Evolutionary conservation across 2,113 vertebrate genomes (phyloP), one percentile per base, ranked within the genome.

Genomic region (Amblyornis subalaris): DNA sequence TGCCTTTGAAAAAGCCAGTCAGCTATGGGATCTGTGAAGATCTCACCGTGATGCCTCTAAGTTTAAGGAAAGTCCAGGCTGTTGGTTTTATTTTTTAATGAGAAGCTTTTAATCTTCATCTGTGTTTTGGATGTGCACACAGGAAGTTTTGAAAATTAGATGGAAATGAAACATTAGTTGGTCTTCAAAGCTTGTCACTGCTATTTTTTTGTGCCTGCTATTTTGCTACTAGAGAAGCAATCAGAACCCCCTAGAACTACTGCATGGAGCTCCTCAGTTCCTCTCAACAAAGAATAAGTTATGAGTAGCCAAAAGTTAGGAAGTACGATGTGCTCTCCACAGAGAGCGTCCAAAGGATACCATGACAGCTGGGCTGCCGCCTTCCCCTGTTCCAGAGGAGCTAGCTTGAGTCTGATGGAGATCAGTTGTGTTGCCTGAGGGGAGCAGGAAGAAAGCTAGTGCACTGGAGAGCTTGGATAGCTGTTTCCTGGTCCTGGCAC

Each of bases 31-130:
- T 24, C 55, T 73, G n/a, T 16, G 55, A 71, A 60, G 9, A 22
- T 64, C 26, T 54, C 40, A 44, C 50, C 0, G 0, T 19, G 36
- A 70, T 26, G 19, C 38, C 53, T 73, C 26, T 0, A 2, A 89
- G 42, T 54, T 83, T 31, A 66, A 83, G 51, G 18, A 11, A 66
- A 75, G 28, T 33, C 24, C 10, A 60, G 35, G 55, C 8, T 86
- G 16, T 9, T 48, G 8, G 2, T 36, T 51, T 95, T 60, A 42
- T 44, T 80, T 82, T 90, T 79, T 55, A 70, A 33, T 15, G 24
- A 33, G 24, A 89, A 86, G 13, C 8, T 86, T 92, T 80, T 66
- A 73, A 38, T 77, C 25, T 61, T 53, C 54, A 61, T 13, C 36
- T 54, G 18, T 44, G 38, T 86, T 85, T 84, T 60, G 22, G 29